Evolutionary conservation across 1,140 invertebrate species (phyloP).

Genomic region (Hetaerina americana): DNA sequence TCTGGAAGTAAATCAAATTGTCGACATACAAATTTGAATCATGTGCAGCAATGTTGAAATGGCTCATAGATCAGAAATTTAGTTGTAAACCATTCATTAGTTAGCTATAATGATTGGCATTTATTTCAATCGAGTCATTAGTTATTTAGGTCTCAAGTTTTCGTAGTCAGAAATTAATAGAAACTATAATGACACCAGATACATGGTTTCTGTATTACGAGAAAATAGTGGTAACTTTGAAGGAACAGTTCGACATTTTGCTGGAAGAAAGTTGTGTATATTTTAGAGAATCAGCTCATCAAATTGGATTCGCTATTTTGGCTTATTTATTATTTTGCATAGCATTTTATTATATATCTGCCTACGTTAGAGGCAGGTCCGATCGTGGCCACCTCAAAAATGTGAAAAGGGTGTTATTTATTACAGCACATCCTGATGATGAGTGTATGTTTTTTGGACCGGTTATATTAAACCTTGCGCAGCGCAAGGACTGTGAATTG

Average conservation of each 20-base stretch:
- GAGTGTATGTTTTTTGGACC: constrained; percentile 98
- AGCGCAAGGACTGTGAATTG: constrained; percentile 44
- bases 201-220: background rate
- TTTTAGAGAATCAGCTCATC: background rate
- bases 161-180: background rate
- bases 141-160: background rate
- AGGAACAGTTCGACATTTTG: background rate
- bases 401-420: constrained; percentile 49
- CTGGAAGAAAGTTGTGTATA: background rate
- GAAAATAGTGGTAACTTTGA: background rate
- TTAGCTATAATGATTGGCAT: background rate
- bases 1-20: background rate
- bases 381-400: background rate
- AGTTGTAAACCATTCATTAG: no score
- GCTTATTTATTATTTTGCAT: background rate
- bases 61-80: no score
- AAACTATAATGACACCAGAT: background rate
- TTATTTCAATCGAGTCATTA: no score
- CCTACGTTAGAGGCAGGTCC: background rate
- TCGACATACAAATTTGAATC: no score
- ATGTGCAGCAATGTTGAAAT: no score
- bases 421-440: constrained; percentile 91
- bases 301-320: background rate
- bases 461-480: constrained; percentile 57
- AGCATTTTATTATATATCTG: background rate